A percentile compares a stretch with the other conserved stretches of the same genome.
Conservation (phyloP, 2,797 vertebrate species). For the Rhincodon typus region DNA sequence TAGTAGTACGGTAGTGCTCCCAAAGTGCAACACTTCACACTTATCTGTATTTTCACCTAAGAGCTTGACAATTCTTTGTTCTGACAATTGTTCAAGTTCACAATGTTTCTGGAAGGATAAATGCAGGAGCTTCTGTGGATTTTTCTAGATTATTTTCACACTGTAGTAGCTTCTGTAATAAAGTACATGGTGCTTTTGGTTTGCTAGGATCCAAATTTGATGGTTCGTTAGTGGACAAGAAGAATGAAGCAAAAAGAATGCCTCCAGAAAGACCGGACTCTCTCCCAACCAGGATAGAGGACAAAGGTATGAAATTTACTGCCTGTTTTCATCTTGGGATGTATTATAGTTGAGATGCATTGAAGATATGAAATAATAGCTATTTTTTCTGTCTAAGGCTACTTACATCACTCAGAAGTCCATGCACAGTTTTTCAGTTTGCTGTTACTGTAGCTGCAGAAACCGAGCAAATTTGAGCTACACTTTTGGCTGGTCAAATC, state of each 20-base stretch:
- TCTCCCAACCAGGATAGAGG: conserved; percentile 80
- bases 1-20: not conserved
- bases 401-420: not conserved
- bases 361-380: not conserved
- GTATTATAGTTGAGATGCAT: not conserved
- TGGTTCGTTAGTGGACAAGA: conserved; percentile 63
- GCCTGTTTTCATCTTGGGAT: conserved; percentile 38
- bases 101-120: not conserved
- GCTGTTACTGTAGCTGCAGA: not conserved
- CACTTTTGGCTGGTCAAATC: not conserved
- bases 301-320: conserved; percentile 72
- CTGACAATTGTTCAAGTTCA: not conserved
- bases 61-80: not conserved
- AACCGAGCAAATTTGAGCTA: not conserved
- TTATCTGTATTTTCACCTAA: not conserved
- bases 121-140: not conserved
- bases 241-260: conserved; percentile 79
- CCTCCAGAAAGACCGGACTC: conserved; percentile 91
- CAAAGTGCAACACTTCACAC: not conserved
- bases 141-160: not conserved
- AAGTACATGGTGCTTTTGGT: not conserved
- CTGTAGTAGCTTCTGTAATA: not conserved
- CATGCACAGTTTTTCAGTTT: not conserved
- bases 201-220: conserved; percentile 29
- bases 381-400: not conserved